Evolutionary conservation across 2,113 vertebrate species (phyloP), one percentile per base, ranked within the genome.

Genomic region (Gobio gobio): DNA sequence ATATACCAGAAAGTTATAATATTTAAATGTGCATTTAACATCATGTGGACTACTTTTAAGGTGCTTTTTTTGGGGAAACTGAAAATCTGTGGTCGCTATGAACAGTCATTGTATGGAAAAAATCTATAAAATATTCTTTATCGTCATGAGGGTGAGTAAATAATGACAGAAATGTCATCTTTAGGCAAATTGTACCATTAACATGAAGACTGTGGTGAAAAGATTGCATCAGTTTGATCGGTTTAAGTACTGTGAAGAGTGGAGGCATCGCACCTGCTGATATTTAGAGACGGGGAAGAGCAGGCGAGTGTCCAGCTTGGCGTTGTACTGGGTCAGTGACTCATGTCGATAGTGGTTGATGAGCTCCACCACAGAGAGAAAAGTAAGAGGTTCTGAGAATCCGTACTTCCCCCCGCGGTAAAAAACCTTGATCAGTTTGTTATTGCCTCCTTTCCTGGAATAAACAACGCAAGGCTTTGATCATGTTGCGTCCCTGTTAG

Each of bases 371-470:
- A 99, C 98, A 4, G 98, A 99, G 94, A 92, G 96, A 93, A 99
- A 99, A 4, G 98, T 99, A 91, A 99, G 93, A 14, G 98, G 97
- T 91, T 99, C 98, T 3, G 98, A 99, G 94, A 99, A 99, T 90
- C 98, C 97, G 0, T 99, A 99, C 92, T 98, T 99, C 40, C 97
- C 97, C 89, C 99, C 98, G 81, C 96, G 97, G 70, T 99, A 97
- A 94, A 99, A 99, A 91, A 99, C 98, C 90, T 99, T 99, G 85
- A 99, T 99, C 90, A 99, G 96, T 91, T 99, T 99, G 92, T 99
- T 99, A 95, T 99, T 99, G 90, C 98, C 98, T 89, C 98, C 98
- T 96, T 99, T 99, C 94, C 98, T 99, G 94, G 84, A 93, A 92
- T 89, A 14, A 72, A 22, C 75, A 86, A 9, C 64, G 3, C 18